Evolutionary conservation across 2,113 vertebrate species (phyloP).

Genomic region (Polyodon spathula): DNA sequence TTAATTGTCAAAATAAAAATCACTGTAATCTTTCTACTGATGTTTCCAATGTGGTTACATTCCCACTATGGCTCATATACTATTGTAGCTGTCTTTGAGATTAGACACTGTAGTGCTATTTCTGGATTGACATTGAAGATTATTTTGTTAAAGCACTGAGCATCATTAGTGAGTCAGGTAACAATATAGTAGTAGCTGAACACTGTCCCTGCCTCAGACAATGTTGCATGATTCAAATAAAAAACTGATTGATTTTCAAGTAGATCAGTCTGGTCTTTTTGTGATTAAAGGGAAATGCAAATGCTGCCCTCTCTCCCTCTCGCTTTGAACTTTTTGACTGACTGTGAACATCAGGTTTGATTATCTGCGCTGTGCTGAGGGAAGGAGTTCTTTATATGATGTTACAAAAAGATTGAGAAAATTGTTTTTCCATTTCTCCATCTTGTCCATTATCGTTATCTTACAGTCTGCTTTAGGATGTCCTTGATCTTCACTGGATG

Average conservation of each 20-base stretch:
- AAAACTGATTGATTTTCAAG: not conserved
- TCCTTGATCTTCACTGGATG: conserved; percentile 17
- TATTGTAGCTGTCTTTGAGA: too few species aligned
- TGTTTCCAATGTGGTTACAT: too few species aligned
- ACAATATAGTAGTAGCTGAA: not conserved
- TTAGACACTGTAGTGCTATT: too few species aligned
- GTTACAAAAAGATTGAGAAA: conserved; percentile 2
- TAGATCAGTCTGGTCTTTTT: conserved; percentile 7
- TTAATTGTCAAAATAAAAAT: too few species aligned
- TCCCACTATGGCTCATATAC: too few species aligned
- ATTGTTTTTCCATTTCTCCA: not conserved
- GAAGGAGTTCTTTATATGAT: conserved; percentile 4
- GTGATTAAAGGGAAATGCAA: conserved; percentile 6
- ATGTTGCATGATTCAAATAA: not conserved
- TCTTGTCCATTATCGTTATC: not conserved
- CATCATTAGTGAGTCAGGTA: not conserved
- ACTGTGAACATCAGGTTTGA: not conserved
- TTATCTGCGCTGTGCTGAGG: not conserved
- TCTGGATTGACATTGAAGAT: too few species aligned
- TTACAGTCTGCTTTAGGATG: conserved; percentile 1
- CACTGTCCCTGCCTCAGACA: not conserved
- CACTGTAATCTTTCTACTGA: too few species aligned
- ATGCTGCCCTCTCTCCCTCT: not conserved
- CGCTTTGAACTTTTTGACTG: conserved; percentile 5
- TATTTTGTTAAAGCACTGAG: not conserved